Percentiles rank a stretch among this genome's conserved stretches.
Conservation (phyloP, 2,797 vertebrate species). For the Fratercula arctica region DNA sequence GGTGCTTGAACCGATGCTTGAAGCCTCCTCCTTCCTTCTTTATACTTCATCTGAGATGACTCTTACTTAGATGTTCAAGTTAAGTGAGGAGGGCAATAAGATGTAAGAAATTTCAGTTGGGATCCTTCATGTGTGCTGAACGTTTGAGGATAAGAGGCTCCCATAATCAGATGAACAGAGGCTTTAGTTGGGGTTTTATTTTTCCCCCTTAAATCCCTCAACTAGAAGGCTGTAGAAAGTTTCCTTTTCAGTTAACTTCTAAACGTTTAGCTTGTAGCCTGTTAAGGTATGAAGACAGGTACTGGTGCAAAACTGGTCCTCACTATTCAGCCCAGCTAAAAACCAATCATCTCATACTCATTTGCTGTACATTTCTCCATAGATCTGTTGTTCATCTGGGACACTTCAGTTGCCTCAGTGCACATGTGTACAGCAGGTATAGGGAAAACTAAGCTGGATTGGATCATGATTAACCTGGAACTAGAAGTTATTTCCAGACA, state of each 20-base stretch:
- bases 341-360: background rate
- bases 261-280: background rate
- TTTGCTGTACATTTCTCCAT: background rate
- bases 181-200: background rate
- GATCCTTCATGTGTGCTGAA: background rate
- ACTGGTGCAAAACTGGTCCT: background rate
- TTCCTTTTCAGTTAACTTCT: background rate
- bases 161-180: background rate
- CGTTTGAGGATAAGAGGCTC: background rate
- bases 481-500: background rate
- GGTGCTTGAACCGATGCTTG: background rate
- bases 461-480: background rate
- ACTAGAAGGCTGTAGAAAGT: background rate
- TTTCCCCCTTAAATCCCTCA: background rate
- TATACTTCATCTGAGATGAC: background rate
- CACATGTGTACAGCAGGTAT: background rate
- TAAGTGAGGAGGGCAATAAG: background rate
- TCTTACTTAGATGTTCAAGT: background rate
- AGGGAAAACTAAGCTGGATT: background rate
- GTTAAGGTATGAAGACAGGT: background rate
- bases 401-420: background rate
- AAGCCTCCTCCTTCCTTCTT: background rate
- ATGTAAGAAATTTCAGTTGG: background rate
- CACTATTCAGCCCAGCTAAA: background rate
- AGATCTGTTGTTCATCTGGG: background rate